Conservation (phyloP, 2,888 invertebrate genomes). For the Andricus curvator region DNA sequence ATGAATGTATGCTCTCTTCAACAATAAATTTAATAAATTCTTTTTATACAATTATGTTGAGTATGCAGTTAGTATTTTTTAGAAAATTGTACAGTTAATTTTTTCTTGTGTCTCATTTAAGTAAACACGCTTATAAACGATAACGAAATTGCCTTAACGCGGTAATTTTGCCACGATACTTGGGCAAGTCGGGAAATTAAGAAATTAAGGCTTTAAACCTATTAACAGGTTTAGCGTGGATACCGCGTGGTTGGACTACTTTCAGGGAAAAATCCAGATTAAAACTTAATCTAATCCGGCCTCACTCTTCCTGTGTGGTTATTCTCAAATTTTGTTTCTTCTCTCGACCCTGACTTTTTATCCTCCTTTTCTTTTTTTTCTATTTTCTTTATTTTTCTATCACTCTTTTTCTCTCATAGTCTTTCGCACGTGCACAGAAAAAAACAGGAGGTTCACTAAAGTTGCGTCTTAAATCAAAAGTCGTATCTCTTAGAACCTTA, state of each 20-base stretch:
- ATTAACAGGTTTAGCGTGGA: constrained; percentile 57
- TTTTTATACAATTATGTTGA: too few species aligned
- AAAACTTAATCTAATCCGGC: constrained; percentile 69
- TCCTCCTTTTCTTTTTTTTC: neutral
- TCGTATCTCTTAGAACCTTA: too few species aligned
- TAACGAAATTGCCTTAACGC: constrained; percentile 59
- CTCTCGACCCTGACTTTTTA: constrained; percentile 28
- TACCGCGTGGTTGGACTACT: neutral
- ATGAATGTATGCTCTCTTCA: too few species aligned
- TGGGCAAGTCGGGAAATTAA: constrained; percentile 64
- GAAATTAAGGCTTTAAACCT: constrained; percentile 70
- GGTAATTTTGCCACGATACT: constrained; percentile 59
- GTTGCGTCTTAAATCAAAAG: too few species aligned
- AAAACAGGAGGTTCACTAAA: too few species aligned
- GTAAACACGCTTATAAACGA: too few species aligned
- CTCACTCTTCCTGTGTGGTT: constrained; percentile 51
- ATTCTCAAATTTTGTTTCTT: constrained; percentile 54
- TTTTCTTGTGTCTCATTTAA: too few species aligned
- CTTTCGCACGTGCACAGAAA: neutral
- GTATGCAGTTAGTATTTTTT: too few species aligned
- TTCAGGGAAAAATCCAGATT: constrained; percentile 64
- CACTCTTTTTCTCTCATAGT: neutral
- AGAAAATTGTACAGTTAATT: too few species aligned
- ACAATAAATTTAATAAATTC: too few species aligned
- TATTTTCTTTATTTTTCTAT: constrained; percentile 19